phyloP scores from a whole-genome alignment of 2,888 invertebrate genomes.

The Rhamnusium bicolor region DNA sequence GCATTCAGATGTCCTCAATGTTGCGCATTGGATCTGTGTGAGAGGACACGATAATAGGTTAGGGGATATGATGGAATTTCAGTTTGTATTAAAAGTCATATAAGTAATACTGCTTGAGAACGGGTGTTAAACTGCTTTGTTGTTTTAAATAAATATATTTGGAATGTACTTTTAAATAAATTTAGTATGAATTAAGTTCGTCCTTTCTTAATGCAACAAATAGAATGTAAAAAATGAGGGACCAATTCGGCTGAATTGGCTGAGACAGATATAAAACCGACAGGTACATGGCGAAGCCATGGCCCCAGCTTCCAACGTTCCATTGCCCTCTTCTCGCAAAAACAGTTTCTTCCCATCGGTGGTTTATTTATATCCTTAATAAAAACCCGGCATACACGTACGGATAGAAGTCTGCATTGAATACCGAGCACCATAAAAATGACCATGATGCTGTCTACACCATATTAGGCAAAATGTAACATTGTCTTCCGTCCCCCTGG shows the following conservation, averaged over 20 bases:
- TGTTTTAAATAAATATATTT: no score
- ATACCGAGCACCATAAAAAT: constrained; percentile 57
- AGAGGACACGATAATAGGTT: no score
- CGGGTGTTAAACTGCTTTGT: no score
- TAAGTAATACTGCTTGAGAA: no score
- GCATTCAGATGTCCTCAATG: no score
- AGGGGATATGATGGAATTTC: no score
- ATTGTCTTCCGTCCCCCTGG: constrained; percentile 59
- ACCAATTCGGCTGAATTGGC: background rate
- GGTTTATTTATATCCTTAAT: constrained; percentile 60
- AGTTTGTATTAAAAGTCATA: no score
- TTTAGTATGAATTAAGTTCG: no score
- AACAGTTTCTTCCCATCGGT: constrained; percentile 53
- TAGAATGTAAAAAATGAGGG: no score
- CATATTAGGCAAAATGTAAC: constrained; percentile 65
- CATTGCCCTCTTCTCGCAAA: constrained; percentile 45
- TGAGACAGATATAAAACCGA: background rate
- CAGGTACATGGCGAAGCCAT: background rate
- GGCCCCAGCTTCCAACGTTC: background rate
- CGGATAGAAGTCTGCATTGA: constrained; percentile 50
- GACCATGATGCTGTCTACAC: constrained; percentile 56
- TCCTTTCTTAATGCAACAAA: no score
- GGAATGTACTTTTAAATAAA: no score
- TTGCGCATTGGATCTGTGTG: no score
- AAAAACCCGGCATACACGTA: constrained; percentile 58